Percentiles rank a stretch among this genome's conserved stretches.
Conservation (phyloP, 2,888 invertebrate genomes). For the Hetaerina titia region DNA sequence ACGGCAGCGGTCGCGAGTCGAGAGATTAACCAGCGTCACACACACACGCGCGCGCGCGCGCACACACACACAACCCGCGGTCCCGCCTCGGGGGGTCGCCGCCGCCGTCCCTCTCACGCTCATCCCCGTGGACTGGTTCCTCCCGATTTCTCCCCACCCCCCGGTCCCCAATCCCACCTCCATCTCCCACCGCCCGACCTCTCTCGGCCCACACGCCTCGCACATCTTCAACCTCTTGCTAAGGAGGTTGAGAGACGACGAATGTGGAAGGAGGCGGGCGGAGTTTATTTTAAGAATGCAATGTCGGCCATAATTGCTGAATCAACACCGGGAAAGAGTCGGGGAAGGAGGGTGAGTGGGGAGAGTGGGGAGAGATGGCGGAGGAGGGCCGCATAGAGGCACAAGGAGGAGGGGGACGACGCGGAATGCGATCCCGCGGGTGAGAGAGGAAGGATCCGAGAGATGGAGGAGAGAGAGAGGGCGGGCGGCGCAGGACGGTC, state of each 20-base stretch:
- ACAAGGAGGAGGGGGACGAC: too few relatives aligned
- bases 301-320: slow-evolving; percentile 51
- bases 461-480: background rate
- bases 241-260: background rate
- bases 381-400: background rate
- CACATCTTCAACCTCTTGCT: background rate
- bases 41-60: background rate
- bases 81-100: background rate
- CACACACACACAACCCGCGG: background rate
- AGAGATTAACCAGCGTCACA: background rate
- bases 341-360: background rate
- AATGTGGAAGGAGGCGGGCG: background rate
- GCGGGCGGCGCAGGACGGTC: background rate
- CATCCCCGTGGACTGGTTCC: background rate
- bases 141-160: background rate
- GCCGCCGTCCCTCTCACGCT: background rate
- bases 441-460: background rate
- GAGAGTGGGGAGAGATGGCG: too few relatives aligned
- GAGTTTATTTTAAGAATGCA: slow-evolving; percentile 53
- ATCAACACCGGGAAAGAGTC: slow-evolving; percentile 25
- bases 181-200: too few relatives aligned
- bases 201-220: background rate
- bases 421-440: background rate
- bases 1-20: background rate
- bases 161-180: background rate